A percentile compares a stretch with the other conserved stretches of the same genome.
Evolutionary conservation across 2,888 invertebrate genomes (phyloP).

Genomic region (Zhengitettix transpicula): DNA sequence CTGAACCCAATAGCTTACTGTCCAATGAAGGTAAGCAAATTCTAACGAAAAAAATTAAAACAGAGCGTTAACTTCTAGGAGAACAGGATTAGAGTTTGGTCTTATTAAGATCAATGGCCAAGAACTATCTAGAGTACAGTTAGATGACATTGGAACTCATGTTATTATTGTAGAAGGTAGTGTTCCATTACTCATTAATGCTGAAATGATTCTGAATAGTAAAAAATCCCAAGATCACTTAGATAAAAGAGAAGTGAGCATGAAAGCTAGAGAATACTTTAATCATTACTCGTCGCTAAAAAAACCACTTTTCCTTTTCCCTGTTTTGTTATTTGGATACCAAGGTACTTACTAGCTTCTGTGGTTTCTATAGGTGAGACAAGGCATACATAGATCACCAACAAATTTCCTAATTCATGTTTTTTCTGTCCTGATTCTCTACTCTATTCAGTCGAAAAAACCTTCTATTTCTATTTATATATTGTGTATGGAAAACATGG

Average conservation of each 20-base stretch:
- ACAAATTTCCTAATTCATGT: too few species aligned
- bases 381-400: too few species aligned
- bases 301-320: too few species aligned
- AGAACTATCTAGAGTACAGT: not conserved
- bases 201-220: conserved; percentile 1
- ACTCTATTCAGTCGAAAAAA: too few species aligned
- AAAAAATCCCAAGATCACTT: conserved; percentile 1
- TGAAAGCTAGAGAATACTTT: conserved; percentile 13
- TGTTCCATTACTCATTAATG: conserved; percentile 1
- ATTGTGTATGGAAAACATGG: too few species aligned
- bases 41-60: conserved; percentile 13
- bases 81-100: conserved; percentile 10
- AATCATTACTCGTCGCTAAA: too few species aligned
- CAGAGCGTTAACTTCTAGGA: conserved; percentile 5
- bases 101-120: conserved; percentile 2
- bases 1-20: not conserved
- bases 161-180: not conserved
- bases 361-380: too few species aligned
- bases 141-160: not conserved
- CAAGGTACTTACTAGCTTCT: too few species aligned
- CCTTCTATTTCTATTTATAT: too few species aligned
- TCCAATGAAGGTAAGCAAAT: conserved; percentile 7
- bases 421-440: too few species aligned
- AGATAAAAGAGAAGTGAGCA: conserved; percentile 11
- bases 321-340: too few species aligned